These are phyloP conservation scores for Acanthis flammea DNA, from an alignment of 2,797 vertebrate genomes.

Conservation along the genomic window DNA sequence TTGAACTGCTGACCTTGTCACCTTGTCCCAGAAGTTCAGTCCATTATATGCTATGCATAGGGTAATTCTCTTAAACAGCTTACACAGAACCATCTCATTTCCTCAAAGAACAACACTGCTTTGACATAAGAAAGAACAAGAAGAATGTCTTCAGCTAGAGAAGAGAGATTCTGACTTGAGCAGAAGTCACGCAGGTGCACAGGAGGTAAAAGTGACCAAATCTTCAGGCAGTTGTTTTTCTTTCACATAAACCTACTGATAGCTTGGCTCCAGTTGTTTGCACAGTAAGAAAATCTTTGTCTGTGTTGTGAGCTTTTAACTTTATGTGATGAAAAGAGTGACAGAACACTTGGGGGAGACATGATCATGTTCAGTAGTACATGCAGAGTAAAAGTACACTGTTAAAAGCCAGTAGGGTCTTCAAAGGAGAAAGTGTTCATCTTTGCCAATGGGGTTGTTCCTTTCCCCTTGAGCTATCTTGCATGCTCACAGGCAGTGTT, in stretches of 20 bases:
- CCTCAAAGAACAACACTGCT: neutral
- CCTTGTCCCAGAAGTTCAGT: neutral
- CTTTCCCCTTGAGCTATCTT: neutral
- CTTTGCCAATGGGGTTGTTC: neutral
- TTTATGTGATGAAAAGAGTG: neutral
- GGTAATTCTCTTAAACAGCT: neutral
- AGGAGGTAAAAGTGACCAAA: neutral
- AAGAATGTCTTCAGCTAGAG: neutral
- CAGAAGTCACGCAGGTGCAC: neutral
- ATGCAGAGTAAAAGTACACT: neutral
- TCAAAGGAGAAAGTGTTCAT: neutral
- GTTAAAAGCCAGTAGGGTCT: neutral
- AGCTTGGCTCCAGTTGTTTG: neutral
- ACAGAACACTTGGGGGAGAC: neutral
- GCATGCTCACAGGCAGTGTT: neutral
- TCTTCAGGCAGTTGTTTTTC: neutral
- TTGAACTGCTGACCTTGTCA: neutral
- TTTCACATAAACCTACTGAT: neutral
- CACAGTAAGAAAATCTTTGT: neutral
- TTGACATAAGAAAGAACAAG: neutral
- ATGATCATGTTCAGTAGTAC: neutral
- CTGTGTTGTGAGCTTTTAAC: neutral
- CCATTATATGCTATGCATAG: neutral
- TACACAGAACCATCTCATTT: neutral
- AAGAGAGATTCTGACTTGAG: neutral